Evolutionary conservation across 2,113 vertebrate genomes (phyloP), one percentile per base, ranked within the genome.

Genomic region (Cyanoderma ruficeps): DNA sequence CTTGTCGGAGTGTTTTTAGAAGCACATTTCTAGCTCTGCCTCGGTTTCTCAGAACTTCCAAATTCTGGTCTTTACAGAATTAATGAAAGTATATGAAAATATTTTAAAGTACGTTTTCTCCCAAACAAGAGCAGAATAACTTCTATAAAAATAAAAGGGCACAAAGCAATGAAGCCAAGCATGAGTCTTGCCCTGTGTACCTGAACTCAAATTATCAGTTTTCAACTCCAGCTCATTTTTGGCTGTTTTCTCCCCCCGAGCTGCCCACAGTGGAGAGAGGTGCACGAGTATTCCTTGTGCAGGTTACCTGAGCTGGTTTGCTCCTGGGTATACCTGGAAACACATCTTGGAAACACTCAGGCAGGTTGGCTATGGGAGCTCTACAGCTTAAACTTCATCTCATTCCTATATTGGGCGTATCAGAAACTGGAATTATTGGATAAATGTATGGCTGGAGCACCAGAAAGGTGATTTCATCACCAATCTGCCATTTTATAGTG

Each of bases 321-420:
- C 30, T 33, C 20, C 70, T 23, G 56, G 55, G 2, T 15, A 13
- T 22, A 18, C 49, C 37, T 69, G 53, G 42, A 39, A 28, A 25
- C 17, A 3, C 2, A 8, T 0, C 1, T 27, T 11, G 15, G 55
- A 61, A 15, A 42, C 46, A 11, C 47, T 23, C 11, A 17, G 78
- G 9, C 39, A 65, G 2, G 27, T 7, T 52, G 64, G 41, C 64
- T 28, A 2, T 3, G 16, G 33, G 47, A 75, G 52, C 39, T 31
- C 44, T 30, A 9, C 20, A 35, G 46, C 22, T 28, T 17, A 13
- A 70, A 35, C 22, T 14, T 20, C 15, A 22, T n/a, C 23, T 49
- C 27, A 3, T 39, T 25, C 41, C 30, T 2, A 0, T 1, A 2
- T 31, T n/a, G 47, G 46, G 10, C 25, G 2, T 1, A 4, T 2